These are phyloP conservation scores for Thumatha senex DNA, from an alignment of 2,888 invertebrate species.

Conservation along the genomic window DNA sequence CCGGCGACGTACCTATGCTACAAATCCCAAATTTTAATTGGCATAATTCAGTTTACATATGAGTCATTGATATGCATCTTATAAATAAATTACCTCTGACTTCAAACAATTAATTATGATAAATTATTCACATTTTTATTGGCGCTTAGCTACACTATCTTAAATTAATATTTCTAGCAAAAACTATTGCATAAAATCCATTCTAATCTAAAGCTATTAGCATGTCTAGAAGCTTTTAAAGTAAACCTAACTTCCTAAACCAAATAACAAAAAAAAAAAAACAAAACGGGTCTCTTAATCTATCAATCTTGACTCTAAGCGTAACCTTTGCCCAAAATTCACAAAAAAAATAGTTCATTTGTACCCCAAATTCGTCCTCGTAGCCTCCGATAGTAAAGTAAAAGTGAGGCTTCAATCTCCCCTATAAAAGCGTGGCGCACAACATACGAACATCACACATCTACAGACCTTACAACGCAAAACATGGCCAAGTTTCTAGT, in stretches of 20 bases:
- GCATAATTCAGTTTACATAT: not conserved
- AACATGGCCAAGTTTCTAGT: conserved; percentile 79
- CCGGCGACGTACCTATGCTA: no score
- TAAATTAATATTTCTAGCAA: not conserved
- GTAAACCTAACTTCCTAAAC: not conserved
- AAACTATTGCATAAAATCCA: conserved; percentile 3
- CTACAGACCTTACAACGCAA: conserved; percentile 55
- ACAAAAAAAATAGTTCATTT: conserved; percentile 61
- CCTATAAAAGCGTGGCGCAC: conserved; percentile 67
- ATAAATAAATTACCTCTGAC: not conserved
- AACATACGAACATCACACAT: conserved; percentile 62
- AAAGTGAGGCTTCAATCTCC: conserved; percentile 71
- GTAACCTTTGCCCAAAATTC: conserved; percentile 36
- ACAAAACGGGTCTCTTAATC: not conserved
- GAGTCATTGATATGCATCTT: not conserved
- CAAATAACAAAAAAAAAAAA: not conserved
- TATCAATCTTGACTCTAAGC: not conserved
- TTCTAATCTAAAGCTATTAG: not conserved
- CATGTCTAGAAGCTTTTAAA: not conserved
- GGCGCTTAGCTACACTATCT: not conserved
- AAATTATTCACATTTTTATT: not conserved
- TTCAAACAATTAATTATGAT: not conserved
- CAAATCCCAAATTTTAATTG: no score
- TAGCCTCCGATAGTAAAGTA: conserved; percentile 61
- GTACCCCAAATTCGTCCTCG: conserved; percentile 70